Evolutionary conservation across 1,140 invertebrate genomes (phyloP), one percentile per base, ranked within the genome.

Genomic region (Drosophila parvula): DNA sequence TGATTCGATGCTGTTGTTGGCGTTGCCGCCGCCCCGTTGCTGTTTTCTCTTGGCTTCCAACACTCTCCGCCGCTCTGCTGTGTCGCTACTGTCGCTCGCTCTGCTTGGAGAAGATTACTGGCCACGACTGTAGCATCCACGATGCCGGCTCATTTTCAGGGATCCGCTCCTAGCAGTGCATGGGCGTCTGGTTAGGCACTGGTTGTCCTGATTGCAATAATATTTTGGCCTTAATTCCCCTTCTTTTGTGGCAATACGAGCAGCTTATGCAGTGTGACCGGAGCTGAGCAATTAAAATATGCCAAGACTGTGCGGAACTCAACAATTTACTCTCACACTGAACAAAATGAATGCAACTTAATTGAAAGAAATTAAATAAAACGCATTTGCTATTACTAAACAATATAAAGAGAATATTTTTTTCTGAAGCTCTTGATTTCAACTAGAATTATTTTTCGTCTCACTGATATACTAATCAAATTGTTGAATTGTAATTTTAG

Each of bases 21-120:
- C 79, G 56, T 76, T 38, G 68, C 58, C 64, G 78, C 81, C 81
- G 74, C 74, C 81, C 81, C 69, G 78, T 81, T 71, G 67, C 53
- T 84, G 68, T 81, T 74, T 62, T 78, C 40, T 30, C 40, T 70
- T 43, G 6, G 40, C 30, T 59, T 59, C 30, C 53, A 18, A 47
- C 53, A n/a, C 16, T 32, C 57, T 18, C 60, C 12, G 27, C 27
- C 50, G 61, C 55, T 41, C 28, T n/a, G 55, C 27, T 58, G 22
- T 44, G 38, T 41, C 55, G 45, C 30, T 65, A 27, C 32, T 11
- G 45, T 51, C 43, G n/a, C 53, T 18, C 10, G 9, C 53, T 14
- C 22, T 22, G 50, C 47, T 16, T 16, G 28, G 18, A 34, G 36
- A n/a, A 30, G 41, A 59, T 74, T 78, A 81, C 28, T 63, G 73